Evolutionary conservation across 1,140 invertebrate genomes (phyloP), one percentile per base, ranked within the genome.

Genomic region (Dinothrombium tinctorium): DNA sequence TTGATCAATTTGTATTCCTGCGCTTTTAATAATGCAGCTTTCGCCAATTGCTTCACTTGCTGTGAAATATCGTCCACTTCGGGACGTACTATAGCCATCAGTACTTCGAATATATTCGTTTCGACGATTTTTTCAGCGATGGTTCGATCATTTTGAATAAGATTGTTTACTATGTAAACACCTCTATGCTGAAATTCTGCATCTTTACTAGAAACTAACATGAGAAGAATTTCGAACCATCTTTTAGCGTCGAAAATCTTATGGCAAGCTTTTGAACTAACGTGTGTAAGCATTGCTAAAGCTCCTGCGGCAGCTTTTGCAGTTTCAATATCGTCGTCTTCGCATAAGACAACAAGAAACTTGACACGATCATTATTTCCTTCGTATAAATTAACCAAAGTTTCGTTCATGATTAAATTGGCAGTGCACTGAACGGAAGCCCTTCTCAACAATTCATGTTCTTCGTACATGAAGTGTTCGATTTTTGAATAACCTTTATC

Each of bases 391-490:
- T 81, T 72, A 0, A 80, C 62, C 2, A 65, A 62, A 42, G 65
- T 53, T 37, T 66, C 61, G 44, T 73, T 76, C 56, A 80, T 67
- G 1, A 82, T 64, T 53, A 98, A 59, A 63, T 98, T 98, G 45
- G 77, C 82, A 46, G 92, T 66, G 51, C 78, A 82, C 58, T 98
- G 83, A 17, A 73, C 73, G 0, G 87, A 73, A 8, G 89, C 87
- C 49, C 82, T 64, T 40, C 68, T 68, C 5, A 96, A 56, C 67
- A 83, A 72, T n/a, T 74, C 59, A 57, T 96, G 87, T 33, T 94
- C 81, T 60, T 95, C 87, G 64, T 75, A 94, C 60, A 92, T 72
- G 53, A 87, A 94, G 47, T 72, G 65, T 56, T 96, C 89, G 49
- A 96, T 80, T 54, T 73, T 73, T 4, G 69, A 60, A 15, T 89